Evolutionary conservation across 2,888 invertebrate genomes (phyloP).

Genomic region (Cetonia aurata): DNA sequence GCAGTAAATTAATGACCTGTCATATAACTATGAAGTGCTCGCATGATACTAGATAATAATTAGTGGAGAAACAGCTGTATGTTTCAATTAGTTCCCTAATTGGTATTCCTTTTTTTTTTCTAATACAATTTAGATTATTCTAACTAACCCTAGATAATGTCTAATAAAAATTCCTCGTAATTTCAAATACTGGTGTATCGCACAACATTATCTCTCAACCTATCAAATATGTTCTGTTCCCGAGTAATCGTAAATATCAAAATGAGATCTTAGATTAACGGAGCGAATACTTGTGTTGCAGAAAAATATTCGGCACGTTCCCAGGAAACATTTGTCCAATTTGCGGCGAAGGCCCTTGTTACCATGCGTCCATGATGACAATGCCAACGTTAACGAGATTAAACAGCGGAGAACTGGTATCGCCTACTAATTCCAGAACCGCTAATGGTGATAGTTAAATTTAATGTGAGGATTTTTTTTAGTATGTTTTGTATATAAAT

Average conservation of each 20-base stretch:
- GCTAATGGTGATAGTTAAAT: background rate
- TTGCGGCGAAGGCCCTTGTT: constrained; percentile 62
- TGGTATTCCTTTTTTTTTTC: constrained; percentile 11
- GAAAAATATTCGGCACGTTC: constrained; percentile 63
- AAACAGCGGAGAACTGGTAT: constrained; percentile 17
- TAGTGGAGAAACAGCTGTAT: constrained; percentile 20
- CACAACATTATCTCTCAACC: background rate
- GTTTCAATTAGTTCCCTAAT: constrained; percentile 27
- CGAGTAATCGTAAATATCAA: no score
- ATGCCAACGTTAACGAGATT: constrained; percentile 16
- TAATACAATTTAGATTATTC: constrained; percentile 23
- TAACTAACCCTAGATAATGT: constrained; percentile 21
- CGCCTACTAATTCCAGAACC: constrained; percentile 12
- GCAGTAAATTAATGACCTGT: constrained; percentile 27
- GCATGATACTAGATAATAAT: constrained; percentile 34
- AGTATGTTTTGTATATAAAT: no score
- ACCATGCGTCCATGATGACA: constrained; percentile 44
- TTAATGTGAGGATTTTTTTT: no score
- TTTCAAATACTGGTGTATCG: background rate
- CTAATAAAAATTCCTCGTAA: constrained; percentile 30
- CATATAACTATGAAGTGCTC: constrained; percentile 28
- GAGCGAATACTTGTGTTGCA: constrained; percentile 53
- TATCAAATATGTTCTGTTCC: no score
- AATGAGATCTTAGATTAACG: background rate
- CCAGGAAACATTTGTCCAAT: constrained; percentile 61